Evolutionary conservation across 1,140 invertebrate genomes (phyloP).

Genomic region (Drosophila nigromelanica): DNA sequence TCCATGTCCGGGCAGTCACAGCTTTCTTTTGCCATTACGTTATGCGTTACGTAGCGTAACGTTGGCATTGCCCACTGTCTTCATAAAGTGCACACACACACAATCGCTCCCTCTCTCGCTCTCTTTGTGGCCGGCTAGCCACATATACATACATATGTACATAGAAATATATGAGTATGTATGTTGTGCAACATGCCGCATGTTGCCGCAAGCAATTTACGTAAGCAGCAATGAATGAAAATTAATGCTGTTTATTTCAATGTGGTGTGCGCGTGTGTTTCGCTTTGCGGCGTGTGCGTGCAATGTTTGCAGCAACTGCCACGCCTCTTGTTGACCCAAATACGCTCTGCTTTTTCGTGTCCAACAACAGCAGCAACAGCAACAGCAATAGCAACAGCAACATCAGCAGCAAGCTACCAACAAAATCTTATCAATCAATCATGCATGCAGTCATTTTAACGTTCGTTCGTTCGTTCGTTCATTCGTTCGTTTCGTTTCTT

Average conservation of each 20-base stretch:
- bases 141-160: background rate
- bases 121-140: background rate
- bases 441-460: constrained; percentile 78
- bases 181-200: constrained; percentile 28
- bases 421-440: constrained; percentile 77
- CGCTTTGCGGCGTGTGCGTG: constrained; percentile 38
- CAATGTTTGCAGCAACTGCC: constrained; percentile 35
- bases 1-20: constrained; percentile 21
- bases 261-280: constrained; percentile 21
- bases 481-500: background rate
- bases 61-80: background rate
- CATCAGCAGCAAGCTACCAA: too few relatives aligned
- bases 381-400: background rate
- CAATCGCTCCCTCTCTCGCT: background rate
- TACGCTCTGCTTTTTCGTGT: constrained; percentile 43
- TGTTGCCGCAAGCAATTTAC: constrained; percentile 30
- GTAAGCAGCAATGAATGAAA: constrained; percentile 45
- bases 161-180: background rate
- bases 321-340: constrained; percentile 71
- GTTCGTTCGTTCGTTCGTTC: constrained; percentile 38
- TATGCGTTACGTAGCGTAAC: constrained; percentile 41
- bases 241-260: constrained; percentile 17
- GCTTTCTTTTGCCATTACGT: constrained; percentile 41
- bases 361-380: constrained; percentile 15
- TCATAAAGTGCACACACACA: background rate